These are phyloP conservation scores for Nephila pilipes DNA, from an alignment of 1,140 invertebrate genomes.

Conservation along the genomic window DNA sequence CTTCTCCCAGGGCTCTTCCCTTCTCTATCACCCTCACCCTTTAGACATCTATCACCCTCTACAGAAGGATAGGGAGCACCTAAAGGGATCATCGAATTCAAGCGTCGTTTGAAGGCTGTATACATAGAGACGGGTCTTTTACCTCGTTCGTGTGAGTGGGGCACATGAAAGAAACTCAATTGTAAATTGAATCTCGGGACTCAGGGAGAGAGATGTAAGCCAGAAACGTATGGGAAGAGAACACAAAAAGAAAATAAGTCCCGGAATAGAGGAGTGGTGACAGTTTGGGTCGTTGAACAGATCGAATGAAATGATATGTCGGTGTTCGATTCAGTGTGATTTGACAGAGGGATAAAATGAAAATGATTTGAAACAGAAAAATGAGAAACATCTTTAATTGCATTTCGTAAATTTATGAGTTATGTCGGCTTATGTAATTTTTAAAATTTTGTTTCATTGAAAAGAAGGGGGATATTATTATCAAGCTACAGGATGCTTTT, in stretches of 20 bases:
- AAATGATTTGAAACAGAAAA: not conserved
- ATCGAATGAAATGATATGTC: not conserved
- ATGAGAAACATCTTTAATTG: no score
- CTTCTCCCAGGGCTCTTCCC: conserved; percentile 34
- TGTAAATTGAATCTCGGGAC: conserved; percentile 58
- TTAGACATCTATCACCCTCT: not conserved
- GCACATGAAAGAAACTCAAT: conserved; percentile 59
- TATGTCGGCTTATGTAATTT: no score
- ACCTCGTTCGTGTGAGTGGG: not conserved
- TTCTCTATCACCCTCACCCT: not conserved
- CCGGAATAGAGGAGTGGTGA: not conserved
- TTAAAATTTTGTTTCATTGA: no score
- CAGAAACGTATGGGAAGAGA: not conserved
- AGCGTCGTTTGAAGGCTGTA: conserved; percentile 48
- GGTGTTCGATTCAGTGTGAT: not conserved
- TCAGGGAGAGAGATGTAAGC: not conserved
- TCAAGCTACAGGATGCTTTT: no score
- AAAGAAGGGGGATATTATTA: no score
- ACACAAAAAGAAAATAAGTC: not conserved
- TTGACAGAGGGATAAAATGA: not conserved
- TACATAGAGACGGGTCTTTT: conserved; percentile 9
- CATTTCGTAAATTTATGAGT: no score
- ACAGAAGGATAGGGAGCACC: not conserved
- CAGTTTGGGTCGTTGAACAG: conserved; percentile 1
- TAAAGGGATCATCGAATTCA: conserved; percentile 61